Evolutionary conservation across 2,113 vertebrate genomes (phyloP), one percentile per base, ranked within the genome.

Genomic region (Oreochromis spilurus): DNA sequence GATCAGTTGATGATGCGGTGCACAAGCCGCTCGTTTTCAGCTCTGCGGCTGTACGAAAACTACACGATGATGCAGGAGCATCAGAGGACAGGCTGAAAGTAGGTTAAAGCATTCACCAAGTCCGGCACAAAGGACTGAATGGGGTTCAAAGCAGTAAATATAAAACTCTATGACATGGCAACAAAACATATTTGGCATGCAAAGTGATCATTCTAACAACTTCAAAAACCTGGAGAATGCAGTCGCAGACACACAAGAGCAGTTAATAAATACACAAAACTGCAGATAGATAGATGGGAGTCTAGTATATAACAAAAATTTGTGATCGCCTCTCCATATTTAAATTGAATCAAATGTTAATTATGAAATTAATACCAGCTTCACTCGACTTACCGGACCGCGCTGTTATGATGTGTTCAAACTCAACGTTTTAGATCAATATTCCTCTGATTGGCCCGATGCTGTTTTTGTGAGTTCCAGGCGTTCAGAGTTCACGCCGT

Each of bases 391-490:
- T 31, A 92, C 88, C 85, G 24, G 14, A 65, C 6, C 8, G 24
- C 78, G 9, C 19, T n/a, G 31, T 8, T n/a, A 6, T 43, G n/a
- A 1, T 79, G 17, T 29, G 17, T 3, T 75, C 43, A 4, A 48
- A 10, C 17, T 19, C 36, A 80, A 80, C 70, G 12, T 60, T 79
- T 88, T 54, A 54, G 26, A 53, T 80, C 24, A 65, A 78, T 90
- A 90, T 87, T 92, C 92, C 94, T 26, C 78, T 40, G 26, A 67
- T 17, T 57, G 50, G 9, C n/a, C 24, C 7, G 77, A 9, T 43
- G 29, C 6, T 21, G 58, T 19, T 13, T 17, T 13, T 14, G 5
- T 52, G 38, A 4, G 4, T 16, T n/a, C 21, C 82, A 6, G 21
- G 26, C 12, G 55, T 53, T 45, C 45, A 54, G 48, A 57, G 58